Evolutionary conservation across 2,113 vertebrate species (phyloP).

Genomic region (Tonatia bakeri): DNA sequence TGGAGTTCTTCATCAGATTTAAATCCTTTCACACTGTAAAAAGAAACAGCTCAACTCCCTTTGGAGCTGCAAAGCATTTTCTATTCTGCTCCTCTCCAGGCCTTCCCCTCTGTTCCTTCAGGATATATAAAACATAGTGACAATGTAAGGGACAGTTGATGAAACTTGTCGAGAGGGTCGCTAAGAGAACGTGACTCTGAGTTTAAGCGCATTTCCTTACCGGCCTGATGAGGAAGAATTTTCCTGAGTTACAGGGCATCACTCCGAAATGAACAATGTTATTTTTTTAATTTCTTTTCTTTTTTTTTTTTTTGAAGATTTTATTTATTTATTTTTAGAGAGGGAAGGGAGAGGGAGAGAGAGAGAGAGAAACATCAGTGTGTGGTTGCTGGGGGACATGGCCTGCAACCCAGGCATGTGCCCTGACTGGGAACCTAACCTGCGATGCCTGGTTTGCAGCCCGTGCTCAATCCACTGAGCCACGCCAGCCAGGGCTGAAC

Average conservation of each 20-base stretch:
- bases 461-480: no score
- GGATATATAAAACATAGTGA: background rate
- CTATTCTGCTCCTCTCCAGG: background rate
- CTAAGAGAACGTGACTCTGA: background rate
- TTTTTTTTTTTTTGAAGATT: no score
- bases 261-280: background rate
- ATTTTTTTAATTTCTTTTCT: no score
- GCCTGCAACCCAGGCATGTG: no score
- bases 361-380: no score
- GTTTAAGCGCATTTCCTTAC: background rate
- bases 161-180: background rate
- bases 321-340: no score
- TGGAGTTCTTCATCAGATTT: background rate
- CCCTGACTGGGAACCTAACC: no score
- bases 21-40: background rate
- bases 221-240: background rate
- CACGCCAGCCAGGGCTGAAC: no score
- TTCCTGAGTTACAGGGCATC: background rate
- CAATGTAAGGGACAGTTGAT: background rate
- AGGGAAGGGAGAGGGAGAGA: no score
- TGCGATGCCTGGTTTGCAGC: no score
- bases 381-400: no score
- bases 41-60: background rate
- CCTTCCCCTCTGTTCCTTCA: background rate
- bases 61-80: background rate